phyloP scores from a whole-genome alignment of 2,113 vertebrate genomes.

The Prolemur simus region DNA sequence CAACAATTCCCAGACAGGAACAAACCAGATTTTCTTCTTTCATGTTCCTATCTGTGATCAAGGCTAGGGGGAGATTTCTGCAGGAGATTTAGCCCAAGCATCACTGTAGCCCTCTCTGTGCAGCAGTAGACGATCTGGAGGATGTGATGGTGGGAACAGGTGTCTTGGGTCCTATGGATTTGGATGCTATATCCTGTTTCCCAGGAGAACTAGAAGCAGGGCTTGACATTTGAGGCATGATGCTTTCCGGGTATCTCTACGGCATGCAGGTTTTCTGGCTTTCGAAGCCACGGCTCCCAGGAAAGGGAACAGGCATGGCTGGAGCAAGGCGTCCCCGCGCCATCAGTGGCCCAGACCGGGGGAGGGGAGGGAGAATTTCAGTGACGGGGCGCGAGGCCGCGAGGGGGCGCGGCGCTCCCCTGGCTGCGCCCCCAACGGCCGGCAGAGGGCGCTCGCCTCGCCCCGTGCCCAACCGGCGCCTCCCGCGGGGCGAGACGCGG shows the following conservation, averaged over 20 bases:
- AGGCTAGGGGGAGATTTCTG: neutral
- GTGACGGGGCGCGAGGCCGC: rapidly evolving
- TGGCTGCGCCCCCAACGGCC: neutral
- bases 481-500: no score
- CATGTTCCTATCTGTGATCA: neutral
- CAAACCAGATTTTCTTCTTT: neutral
- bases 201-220: neutral
- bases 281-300: neutral
- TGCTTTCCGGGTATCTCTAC: neutral
- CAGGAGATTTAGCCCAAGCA: neutral
- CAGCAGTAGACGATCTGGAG: neutral
- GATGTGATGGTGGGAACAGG: neutral
- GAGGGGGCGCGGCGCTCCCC: rapidly evolving
- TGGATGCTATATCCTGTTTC: neutral
- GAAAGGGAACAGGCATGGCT: neutral
- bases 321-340: no score
- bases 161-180: neutral
- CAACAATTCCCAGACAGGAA: neutral
- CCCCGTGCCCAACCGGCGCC: no score
- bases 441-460: neutral
- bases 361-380: neutral
- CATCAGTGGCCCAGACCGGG: no score
- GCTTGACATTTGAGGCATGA: neutral
- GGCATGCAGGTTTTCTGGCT: neutral
- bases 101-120: neutral